Conservation (phyloP, 2,888 invertebrate genomes). For the Hypomecis punctinalis region DNA sequence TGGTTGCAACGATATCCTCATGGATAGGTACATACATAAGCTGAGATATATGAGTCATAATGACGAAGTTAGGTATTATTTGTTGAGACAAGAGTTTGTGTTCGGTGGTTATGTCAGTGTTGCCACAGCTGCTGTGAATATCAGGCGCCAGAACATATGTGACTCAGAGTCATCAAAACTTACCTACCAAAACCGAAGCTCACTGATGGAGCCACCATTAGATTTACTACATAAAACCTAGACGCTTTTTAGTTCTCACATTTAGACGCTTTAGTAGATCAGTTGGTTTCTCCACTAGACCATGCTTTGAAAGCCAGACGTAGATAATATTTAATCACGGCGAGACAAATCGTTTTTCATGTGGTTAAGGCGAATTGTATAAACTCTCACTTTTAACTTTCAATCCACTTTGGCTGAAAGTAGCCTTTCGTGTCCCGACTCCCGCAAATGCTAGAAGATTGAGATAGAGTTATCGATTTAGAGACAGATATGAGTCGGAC, state of each 20-base stretch:
- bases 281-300: too few relatives aligned
- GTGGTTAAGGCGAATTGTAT: background rate
- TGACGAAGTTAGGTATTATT: background rate
- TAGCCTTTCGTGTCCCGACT: background rate
- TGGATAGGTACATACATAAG: too few relatives aligned
- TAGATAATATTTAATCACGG: background rate
- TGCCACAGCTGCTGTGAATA: conserved; percentile 13
- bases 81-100: background rate
- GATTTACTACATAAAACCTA: background rate
- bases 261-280: too few relatives aligned
- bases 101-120: conserved; percentile 16
- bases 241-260: background rate
- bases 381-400: conserved; percentile 27
- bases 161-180: background rate
- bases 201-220: background rate
- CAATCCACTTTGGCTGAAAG: conserved; percentile 13
- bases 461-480: too few relatives aligned
- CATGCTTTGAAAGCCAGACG: background rate
- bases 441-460: too few relatives aligned
- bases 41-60: too few relatives aligned
- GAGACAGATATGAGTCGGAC: too few relatives aligned
- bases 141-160: conserved; percentile 11
- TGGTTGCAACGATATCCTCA: too few relatives aligned
- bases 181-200: background rate
- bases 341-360: background rate